Base-by-base conservation (phyloP, 2,888 invertebrate genomes). In the Cephus nigrinus region DNA sequence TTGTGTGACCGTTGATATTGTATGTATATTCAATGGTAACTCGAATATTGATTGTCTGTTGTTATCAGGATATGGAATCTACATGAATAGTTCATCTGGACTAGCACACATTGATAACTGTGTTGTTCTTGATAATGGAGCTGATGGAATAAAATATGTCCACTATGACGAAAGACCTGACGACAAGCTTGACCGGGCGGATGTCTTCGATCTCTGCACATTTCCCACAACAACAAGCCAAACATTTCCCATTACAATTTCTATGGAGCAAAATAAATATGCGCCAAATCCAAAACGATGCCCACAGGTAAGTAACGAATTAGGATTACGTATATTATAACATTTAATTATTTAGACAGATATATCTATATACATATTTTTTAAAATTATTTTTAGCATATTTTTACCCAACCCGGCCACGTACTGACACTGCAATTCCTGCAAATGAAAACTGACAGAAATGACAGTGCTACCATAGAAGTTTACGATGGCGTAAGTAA, bases 31-130 rank as follows among this genome's bases (percentile, higher is more conserved):
- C 23, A 55, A 55, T 55, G 5, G 23, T 55, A 23, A 55, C 15
- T 55, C 9, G 9, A 55, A 55, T 55, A 55, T 55, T 55, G 23
- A 23, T 40, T 55, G 40, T 55, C 23, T 23, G 23, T 55, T 23
- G 23, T 23, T 55, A 9, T 93, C 94, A 93, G 97, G 98, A 79
- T 96, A 97, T 88, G 98, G 98, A 35, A 93, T 98, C 76, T 98
- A 96, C 92, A 94, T 98, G 72, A 98, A 98, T 92, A 97, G 97
- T 82, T 97, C 96, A 75, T 96, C 95, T 86, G 98, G 98, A 1
- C 93, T 96, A 88, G 94, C 96, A 12, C 94, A 95, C 84, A 93
- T 98, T 76, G 95, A 96, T 83, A 95, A 95, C 83, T 96, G 97
- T 86, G 92, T 94, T 73, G 93, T 98, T 23, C 94, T 94, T 82